Evolutionary conservation across 1,140 invertebrate species (phyloP).

Genomic region (Spodoptera litura): DNA sequence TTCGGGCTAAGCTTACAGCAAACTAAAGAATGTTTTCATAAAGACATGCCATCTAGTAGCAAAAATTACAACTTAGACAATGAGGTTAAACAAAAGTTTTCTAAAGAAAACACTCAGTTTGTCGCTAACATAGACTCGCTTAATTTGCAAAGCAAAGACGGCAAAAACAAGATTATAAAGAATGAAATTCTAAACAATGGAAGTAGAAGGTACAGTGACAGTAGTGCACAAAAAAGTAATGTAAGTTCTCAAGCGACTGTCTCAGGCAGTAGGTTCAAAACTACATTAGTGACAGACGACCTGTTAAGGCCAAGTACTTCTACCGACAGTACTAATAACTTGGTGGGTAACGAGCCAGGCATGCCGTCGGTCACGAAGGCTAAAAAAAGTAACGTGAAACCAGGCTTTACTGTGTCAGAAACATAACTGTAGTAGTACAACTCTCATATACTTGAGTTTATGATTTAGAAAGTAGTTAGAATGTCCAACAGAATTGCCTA

Average conservation of each 20-base stretch:
- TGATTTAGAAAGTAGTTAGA: too few species aligned
- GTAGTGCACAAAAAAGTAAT: constrained; percentile 73
- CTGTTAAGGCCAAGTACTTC: constrained; percentile 60
- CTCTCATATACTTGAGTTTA: not conserved
- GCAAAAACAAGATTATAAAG: constrained; percentile 62
- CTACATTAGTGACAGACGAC: constrained; percentile 75
- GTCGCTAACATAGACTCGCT: constrained; percentile 66
- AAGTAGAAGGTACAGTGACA: constrained; percentile 78
- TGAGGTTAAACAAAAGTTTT: constrained; percentile 69
- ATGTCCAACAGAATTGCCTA: too few species aligned
- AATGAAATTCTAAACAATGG: constrained; percentile 73
- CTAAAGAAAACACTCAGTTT: constrained; percentile 64
- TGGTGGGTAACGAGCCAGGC: constrained; percentile 46
- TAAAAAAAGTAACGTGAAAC: constrained; percentile 66
- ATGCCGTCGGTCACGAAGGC: constrained; percentile 65
- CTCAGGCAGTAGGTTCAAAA: constrained; percentile 74
- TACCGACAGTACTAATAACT: constrained; percentile 62
- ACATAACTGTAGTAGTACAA: constrained; percentile 32
- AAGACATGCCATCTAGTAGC: constrained; percentile 79
- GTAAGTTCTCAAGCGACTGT: constrained; percentile 55
- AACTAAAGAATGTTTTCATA: constrained; percentile 75
- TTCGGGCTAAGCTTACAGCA: constrained; percentile 73
- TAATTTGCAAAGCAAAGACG: constrained; percentile 69
- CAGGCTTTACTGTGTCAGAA: constrained; percentile 71
- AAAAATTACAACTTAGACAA: constrained; percentile 77